These are phyloP conservation scores for Antechinus flavipes DNA, from an alignment of 2,113 vertebrate species.

Conservation along the genomic window DNA sequence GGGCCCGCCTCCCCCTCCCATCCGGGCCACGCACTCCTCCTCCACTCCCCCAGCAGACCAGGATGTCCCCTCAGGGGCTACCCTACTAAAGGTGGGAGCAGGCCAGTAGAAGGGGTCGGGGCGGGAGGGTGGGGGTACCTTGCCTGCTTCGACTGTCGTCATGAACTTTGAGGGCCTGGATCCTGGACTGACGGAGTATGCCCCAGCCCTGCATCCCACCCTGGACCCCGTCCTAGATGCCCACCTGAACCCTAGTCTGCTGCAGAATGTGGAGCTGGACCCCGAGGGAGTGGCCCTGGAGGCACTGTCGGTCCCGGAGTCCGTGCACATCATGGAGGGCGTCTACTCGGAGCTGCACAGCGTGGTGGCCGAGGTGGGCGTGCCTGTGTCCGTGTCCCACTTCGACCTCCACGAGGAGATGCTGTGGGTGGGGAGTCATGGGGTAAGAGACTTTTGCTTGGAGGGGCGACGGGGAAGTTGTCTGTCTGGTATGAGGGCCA, in stretches of 20 bases:
- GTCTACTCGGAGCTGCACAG: slow-evolving; percentile 98
- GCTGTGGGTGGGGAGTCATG: slow-evolving; percentile 97
- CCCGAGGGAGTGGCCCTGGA: slow-evolving; percentile 89
- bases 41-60: slow-evolving; percentile 71
- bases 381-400: slow-evolving; percentile 93
- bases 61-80: slow-evolving; percentile 53
- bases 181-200: slow-evolving; percentile 91
- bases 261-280: slow-evolving; percentile 94
- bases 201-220: slow-evolving; percentile 83
- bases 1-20: slow-evolving; percentile 45
- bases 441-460: slow-evolving; percentile 85
- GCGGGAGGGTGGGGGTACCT: slow-evolving; percentile 58
- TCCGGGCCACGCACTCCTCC: not conserved
- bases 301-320: slow-evolving; percentile 86
- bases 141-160: slow-evolving; percentile 69
- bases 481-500: slow-evolving; percentile 32
- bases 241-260: slow-evolving; percentile 89
- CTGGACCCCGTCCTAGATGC: slow-evolving; percentile 93
- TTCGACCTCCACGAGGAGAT: slow-evolving; percentile 98
- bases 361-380: slow-evolving; percentile 94
- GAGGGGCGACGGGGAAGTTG: not conserved
- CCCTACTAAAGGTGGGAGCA: slow-evolving; percentile 57
- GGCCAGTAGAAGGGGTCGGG: slow-evolving; percentile 49
- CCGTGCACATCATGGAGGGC: slow-evolving; percentile 95
- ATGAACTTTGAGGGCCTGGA: slow-evolving; percentile 97